Evolutionary conservation across 2,113 vertebrate genomes (phyloP).

Genomic region (Macrotus californicus): DNA sequence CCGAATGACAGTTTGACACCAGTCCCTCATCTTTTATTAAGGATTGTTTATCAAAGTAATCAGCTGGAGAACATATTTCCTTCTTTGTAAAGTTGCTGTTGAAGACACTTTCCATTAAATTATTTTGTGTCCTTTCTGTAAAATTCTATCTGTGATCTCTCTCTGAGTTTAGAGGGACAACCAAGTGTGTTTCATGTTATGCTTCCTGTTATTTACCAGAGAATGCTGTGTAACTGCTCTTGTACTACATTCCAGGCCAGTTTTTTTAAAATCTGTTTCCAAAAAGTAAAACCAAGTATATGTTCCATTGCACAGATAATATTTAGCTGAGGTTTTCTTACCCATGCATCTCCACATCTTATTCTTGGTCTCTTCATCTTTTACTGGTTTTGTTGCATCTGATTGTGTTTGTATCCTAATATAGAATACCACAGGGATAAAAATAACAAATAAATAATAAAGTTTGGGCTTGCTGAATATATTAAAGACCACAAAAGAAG

Average conservation of each 20-base stretch:
- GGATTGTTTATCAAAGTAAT: background rate
- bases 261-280: conserved; percentile 8
- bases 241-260: background rate
- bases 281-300: background rate
- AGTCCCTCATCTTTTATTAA: background rate
- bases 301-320: background rate
- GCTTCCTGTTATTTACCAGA: conserved; percentile 24
- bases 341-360: background rate
- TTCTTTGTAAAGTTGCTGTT: background rate
- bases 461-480: conserved; percentile 9
- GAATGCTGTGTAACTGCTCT: background rate
- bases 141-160: background rate
- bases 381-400: background rate
- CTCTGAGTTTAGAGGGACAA: background rate
- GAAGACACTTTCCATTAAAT: background rate
- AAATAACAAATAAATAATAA: conserved; percentile 36
- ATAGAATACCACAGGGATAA: background rate
- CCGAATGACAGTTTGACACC: background rate
- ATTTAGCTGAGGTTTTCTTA: conserved; percentile 9
- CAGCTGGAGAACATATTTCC: background rate
- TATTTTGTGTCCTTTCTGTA: background rate
- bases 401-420: background rate
- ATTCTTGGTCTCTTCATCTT: background rate
- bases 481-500: conserved; percentile 37
- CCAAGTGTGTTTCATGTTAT: background rate